phyloP scores from a whole-genome alignment of 2,888 invertebrate species.

The Zaprionus obscuricornis region DNA sequence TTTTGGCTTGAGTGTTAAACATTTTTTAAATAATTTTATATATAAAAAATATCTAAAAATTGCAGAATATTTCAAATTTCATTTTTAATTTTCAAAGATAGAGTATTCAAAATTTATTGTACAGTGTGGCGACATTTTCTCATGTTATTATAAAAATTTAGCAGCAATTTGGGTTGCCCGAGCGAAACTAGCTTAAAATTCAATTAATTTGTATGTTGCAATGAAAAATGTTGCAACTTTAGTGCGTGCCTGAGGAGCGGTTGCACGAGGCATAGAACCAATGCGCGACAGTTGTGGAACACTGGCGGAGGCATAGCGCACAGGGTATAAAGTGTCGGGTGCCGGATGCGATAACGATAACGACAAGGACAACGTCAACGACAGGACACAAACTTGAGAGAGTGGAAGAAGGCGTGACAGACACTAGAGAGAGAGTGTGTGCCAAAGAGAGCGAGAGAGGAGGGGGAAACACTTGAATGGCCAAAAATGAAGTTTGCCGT shows the following conservation, averaged over 20 bases:
- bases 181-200: constrained; percentile 71
- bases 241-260: constrained; percentile 54
- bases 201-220: constrained; percentile 71
- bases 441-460: too few species aligned
- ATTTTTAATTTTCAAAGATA: too few species aligned
- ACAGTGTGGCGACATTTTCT: background rate
- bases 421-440: too few species aligned
- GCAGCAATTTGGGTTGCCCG: constrained; percentile 52
- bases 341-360: constrained; percentile 16
- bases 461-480: constrained; percentile 27
- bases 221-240: constrained; percentile 67
- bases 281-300: too few species aligned
- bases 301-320: background rate
- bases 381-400: constrained; percentile 8
- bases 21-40: too few species aligned
- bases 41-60: too few species aligned
- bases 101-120: constrained; percentile 4
- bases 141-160: constrained; percentile 56
- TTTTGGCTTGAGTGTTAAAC: too few species aligned
- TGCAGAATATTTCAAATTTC: background rate
- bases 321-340: background rate
- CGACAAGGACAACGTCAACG: constrained; percentile 19
- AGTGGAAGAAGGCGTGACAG: constrained; percentile 1
- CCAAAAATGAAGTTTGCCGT: constrained; percentile 42
- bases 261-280: background rate